Evolutionary conservation across 1,140 invertebrate species (phyloP).

Genomic region (Lordiphosa clarofinis): DNA sequence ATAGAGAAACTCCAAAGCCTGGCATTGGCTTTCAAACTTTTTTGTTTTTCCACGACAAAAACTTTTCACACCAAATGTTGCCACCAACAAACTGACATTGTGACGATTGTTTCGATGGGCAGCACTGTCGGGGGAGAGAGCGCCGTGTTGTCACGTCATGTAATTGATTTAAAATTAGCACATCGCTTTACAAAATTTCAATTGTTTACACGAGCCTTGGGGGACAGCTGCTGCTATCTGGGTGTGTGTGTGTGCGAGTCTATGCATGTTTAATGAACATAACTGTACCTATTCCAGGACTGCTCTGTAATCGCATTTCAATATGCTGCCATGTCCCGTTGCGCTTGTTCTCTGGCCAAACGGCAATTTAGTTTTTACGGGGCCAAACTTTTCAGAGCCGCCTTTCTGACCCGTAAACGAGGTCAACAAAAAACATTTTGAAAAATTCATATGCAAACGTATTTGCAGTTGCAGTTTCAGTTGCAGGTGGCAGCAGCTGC

Average conservation of each 20-base stretch:
- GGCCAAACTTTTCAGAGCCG: conserved; percentile 69
- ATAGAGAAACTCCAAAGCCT: conserved; percentile 25
- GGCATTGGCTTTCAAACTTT: conserved; percentile 52
- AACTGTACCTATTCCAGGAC: conserved; percentile 43
- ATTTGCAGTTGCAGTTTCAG: conserved; percentile 67
- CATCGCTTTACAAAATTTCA: conserved; percentile 69
- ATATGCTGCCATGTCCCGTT: conserved; percentile 53
- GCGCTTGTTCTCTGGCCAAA: conserved; percentile 26
- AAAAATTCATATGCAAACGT: conserved; percentile 77
- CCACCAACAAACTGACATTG: conserved; percentile 45
- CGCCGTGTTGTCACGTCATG: conserved; percentile 60
- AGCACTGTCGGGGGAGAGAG: conserved; percentile 47
- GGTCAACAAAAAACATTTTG: conserved; percentile 75
- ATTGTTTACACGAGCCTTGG: conserved; percentile 72
- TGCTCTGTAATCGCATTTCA: conserved; percentile 70
- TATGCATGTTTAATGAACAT: conserved; percentile 76
- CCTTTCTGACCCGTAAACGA: conserved; percentile 70
- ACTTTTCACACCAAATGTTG: conserved; percentile 73
- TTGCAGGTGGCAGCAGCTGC: conserved; percentile 32
- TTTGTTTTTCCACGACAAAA: conserved; percentile 46
- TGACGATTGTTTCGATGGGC: conserved; percentile 37
- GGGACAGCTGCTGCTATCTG: conserved; percentile 41
- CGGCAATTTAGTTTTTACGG: conserved; percentile 72
- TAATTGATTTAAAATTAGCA: conserved; percentile 77
- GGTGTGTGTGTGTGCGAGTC: conserved; percentile 42